Evolutionary conservation across 2,113 vertebrate species (phyloP).

Genomic region (Sclerurus mexicanus): DNA sequence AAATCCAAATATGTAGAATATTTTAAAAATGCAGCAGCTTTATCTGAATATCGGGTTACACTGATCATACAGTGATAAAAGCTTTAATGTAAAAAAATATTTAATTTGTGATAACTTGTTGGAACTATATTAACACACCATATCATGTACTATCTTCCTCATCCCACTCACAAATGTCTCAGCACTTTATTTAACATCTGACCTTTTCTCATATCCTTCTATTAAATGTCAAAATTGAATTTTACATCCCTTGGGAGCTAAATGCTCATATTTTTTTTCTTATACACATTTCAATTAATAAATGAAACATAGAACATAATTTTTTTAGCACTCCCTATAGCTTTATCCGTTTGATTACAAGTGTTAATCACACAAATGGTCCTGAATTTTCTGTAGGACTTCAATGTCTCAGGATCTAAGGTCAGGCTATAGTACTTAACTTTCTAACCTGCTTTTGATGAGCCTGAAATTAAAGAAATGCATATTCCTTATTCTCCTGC

Average conservation of each 20-base stretch:
- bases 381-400: background rate
- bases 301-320: background rate
- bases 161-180: background rate
- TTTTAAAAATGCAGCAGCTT: background rate
- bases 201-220: constrained; percentile 25
- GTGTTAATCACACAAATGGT: constrained; percentile 4
- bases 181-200: constrained; percentile 40
- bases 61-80: background rate
- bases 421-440: background rate
- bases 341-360: background rate
- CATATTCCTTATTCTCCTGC: constrained; percentile 32
- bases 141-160: background rate
- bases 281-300: background rate
- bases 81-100: background rate
- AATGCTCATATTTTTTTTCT: background rate
- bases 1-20: background rate
- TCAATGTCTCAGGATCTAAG: constrained; percentile 22
- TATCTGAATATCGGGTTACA: background rate
- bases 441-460: constrained; percentile 58
- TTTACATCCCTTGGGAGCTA: background rate
- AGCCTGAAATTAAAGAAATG: constrained; percentile 53
- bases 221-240: constrained; percentile 49
- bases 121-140: background rate
- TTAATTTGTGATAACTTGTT: background rate
- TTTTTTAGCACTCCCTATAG: background rate